Evolutionary conservation across 2,797 vertebrate genomes (phyloP), one percentile per base, ranked within the genome.

Genomic region (Bradypus variegatus): DNA sequence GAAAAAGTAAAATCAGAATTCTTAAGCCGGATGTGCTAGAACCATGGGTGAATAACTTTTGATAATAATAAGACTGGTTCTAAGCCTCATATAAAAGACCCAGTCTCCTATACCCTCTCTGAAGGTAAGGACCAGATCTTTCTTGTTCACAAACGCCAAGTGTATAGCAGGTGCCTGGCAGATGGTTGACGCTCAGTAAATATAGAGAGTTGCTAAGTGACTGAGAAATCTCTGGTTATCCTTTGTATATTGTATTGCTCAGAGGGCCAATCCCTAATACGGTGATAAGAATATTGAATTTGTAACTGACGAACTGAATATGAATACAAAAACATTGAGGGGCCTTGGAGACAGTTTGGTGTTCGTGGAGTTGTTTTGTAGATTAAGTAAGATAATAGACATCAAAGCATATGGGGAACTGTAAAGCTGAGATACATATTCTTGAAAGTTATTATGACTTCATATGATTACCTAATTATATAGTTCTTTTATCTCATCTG

Each of bases 381-480:
- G 53, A 82, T 93, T 91, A 89, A 79, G 38, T 78, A 65, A 73
- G 36, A 11, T 73, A 93, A 87, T 72, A 67, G 48, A 76, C 23
- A 76, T 8, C 80, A 65, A 92, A 67, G 88, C 76, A 92, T 69
- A 79, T 87, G 87, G 23, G 50, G 48, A 91, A 55, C 38, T 89
- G 4, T 62, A 75, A 60, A 86, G 13, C 87, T 90, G 50, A 25
- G 72, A 14, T 88, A 33, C 19, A 53, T 64, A 77, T 73, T 91
- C 21, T 72, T 93, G 62, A 93, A 90, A 84, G 48, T 92, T 90
- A 89, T 86, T 91, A 89, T 88, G 86, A 67, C 25, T 91, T 86
- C 19, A 36, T 79, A 91, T 73, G 53, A 88, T 86, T 36, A 86
- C 48, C 70, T 84, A 80, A 89, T 86, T 94, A 53, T 19, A 2